Conservation (phyloP, 1,140 invertebrate species). For the Daktulosphaira vitifoliae region DNA sequence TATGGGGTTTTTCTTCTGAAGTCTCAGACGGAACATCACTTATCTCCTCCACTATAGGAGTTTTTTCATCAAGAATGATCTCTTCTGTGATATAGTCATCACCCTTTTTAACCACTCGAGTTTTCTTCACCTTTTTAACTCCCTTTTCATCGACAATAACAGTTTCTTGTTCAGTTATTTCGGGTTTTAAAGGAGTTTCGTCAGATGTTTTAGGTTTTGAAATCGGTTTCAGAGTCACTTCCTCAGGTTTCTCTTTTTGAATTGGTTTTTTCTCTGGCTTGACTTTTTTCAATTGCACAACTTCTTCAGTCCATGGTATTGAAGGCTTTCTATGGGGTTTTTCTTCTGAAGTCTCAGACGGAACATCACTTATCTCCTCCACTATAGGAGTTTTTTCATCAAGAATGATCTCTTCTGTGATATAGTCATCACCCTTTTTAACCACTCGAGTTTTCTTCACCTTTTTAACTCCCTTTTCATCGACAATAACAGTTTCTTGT, state of each 20-base stretch:
- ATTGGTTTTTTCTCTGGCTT: constrained; percentile 40
- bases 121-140: no score
- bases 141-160: not conserved
- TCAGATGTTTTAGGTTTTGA: not conserved
- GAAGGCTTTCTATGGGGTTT: constrained; percentile 7
- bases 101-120: not conserved
- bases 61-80: not conserved
- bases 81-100: not conserved
- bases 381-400: not conserved
- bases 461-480: not conserved
- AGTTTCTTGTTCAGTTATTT: not conserved
- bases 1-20: constrained; percentile 21
- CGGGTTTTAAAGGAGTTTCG: not conserved
- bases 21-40: not conserved
- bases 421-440: not conserved
- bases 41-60: constrained; percentile 9
- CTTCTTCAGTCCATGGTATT: constrained; percentile 35
- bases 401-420: not conserved
- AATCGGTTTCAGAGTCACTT: constrained; percentile 39
- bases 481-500: not conserved
- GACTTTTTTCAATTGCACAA: constrained; percentile 37
- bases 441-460: not conserved
- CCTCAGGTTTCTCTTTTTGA: constrained; percentile 43
- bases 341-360: no score
- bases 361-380: no score